Percentiles rank a stretch among this genome's conserved stretches.
These are phyloP conservation scores for Archips crataeganus DNA, from an alignment of 2,888 invertebrate genomes.

Conservation along the genomic window DNA sequence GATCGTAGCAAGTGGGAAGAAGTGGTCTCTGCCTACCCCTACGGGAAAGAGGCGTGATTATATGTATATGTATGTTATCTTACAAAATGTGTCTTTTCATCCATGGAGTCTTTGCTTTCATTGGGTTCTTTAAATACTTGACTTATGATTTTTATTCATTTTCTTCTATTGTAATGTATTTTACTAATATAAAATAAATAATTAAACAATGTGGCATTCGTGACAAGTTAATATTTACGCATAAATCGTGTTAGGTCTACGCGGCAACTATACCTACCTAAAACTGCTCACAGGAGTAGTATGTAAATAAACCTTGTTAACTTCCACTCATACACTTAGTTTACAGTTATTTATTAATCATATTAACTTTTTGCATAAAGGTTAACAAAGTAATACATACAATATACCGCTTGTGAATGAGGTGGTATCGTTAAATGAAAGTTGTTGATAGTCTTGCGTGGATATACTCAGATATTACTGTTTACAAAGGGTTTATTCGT, in stretches of 20 bases:
- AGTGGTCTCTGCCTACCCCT: too few relatives aligned
- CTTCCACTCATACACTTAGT: conserved; percentile 43
- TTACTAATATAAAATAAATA: background rate
- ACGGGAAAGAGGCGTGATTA: too few relatives aligned
- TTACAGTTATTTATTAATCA: conserved; percentile 12
- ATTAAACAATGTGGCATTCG: background rate
- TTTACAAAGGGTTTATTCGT: background rate
- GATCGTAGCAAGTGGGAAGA: too few relatives aligned
- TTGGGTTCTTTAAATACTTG: too few relatives aligned
- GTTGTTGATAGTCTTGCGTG: background rate
- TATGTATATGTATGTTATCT: too few relatives aligned
- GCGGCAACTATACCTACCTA: conserved; percentile 77
- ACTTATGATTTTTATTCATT: too few relatives aligned
- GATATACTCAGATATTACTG: background rate
- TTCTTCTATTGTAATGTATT: too few relatives aligned
- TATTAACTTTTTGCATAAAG: background rate
- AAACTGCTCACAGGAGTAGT: conserved; percentile 66
- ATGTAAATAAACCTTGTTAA: conserved; percentile 75
- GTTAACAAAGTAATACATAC: background rate
- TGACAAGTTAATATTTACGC: background rate
- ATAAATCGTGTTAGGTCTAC: conserved; percentile 55
- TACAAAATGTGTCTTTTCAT: too few relatives aligned
- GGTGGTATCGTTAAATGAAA: background rate
- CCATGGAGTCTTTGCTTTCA: too few relatives aligned
- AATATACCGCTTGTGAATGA: background rate